phyloP scores from a whole-genome alignment of 92 coral and sea anemone species.

The Chrysogorgia sp. region DNA sequence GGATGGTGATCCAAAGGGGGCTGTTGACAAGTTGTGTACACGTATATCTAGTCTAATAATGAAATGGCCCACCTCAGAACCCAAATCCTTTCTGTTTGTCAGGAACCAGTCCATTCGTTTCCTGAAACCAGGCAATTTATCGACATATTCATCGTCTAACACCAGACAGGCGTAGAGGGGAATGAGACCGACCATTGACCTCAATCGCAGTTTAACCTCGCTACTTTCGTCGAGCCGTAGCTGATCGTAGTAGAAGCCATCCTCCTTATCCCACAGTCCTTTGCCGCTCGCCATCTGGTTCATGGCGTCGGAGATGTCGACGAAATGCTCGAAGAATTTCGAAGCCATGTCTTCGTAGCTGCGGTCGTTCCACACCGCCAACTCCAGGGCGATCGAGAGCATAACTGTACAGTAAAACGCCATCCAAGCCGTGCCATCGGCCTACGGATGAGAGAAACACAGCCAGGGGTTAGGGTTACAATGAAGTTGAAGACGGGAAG shows the following conservation, averaged over 20 bases:
- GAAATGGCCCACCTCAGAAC: constrained; percentile 77
- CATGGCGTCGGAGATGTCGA: constrained; percentile 94
- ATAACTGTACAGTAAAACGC: constrained; percentile 88
- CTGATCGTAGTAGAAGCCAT: constrained; percentile 97
- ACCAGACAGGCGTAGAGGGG: constrained; percentile 93
- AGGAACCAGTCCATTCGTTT: constrained; percentile 93
- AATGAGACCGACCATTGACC: constrained; percentile 93
- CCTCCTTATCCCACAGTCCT: constrained; percentile 95
- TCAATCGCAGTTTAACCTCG: constrained; percentile 79
- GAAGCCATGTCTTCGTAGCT: constrained; percentile 98
- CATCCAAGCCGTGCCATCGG: constrained; percentile 99
- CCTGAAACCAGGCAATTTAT: constrained; percentile 88
- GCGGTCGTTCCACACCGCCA: constrained; percentile 72
- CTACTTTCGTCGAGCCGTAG: constrained; percentile 45
- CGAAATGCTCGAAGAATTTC: constrained; percentile 95
- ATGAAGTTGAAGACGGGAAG: too few species aligned
- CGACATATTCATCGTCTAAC: constrained; percentile 84
- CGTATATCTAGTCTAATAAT: background rate
- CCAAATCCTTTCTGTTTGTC: constrained; percentile 80
- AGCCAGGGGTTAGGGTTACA: too few species aligned
- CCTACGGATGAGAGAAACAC: constrained; percentile 44
- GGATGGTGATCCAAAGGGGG: background rate
- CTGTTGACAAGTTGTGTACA: background rate
- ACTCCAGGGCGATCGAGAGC: constrained; percentile 90
- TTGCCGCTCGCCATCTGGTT: constrained; percentile 88